A percentile compares a stretch with the other conserved stretches of the same genome.
Conservation (phyloP, 2,888 invertebrate species). For the Agriopis aurantiaria region DNA sequence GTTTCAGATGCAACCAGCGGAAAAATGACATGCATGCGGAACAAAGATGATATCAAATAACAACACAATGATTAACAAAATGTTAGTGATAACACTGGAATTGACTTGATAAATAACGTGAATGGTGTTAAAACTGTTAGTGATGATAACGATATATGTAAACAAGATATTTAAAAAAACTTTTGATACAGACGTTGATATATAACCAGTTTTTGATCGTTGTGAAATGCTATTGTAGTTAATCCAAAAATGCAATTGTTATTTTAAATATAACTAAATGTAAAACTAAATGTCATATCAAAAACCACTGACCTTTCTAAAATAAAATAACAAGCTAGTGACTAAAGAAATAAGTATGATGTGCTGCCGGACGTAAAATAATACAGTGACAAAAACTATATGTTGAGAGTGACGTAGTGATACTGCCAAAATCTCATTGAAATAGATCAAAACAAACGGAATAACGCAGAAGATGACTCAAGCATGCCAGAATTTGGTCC, state of each 20-base stretch:
- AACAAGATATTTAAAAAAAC: background rate
- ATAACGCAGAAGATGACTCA: background rate
- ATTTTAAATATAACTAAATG: background rate
- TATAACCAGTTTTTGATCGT: background rate
- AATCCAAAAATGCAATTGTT: background rate
- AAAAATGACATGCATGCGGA: constrained; percentile 53
- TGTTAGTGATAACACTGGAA: constrained; percentile 70
- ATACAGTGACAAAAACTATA: constrained; percentile 10
- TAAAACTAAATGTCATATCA: background rate
- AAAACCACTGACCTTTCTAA: background rate
- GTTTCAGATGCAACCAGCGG: constrained; percentile 66
- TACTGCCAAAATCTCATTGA: background rate
- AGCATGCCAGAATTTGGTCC: constrained; percentile 44
- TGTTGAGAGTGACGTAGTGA: background rate
- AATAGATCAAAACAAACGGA: background rate
- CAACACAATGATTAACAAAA: constrained; percentile 62
- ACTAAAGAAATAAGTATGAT: constrained; percentile 4
- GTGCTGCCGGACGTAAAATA: constrained; percentile 21
- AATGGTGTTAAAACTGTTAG: constrained; percentile 47
- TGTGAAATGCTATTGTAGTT: background rate
- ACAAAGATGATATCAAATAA: constrained; percentile 57
- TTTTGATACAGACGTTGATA: background rate
- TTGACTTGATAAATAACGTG: constrained; percentile 70
- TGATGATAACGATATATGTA: background rate
- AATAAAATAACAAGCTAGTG: background rate